These are phyloP conservation scores for Hylomyscus alleni DNA, from an alignment of 2,797 vertebrate genomes.

Conservation along the genomic window DNA sequence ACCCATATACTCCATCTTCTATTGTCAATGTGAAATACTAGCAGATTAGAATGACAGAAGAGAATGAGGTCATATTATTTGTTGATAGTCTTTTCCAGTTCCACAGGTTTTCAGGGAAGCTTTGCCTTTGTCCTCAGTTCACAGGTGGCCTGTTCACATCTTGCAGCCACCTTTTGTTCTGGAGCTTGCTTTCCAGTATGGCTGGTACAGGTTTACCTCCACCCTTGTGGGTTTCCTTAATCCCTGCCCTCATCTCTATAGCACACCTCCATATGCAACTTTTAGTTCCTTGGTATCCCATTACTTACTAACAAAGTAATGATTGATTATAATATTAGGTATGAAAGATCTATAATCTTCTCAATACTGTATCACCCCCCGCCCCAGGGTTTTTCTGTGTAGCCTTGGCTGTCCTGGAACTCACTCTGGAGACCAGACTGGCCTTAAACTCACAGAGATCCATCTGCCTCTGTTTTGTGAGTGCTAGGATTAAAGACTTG, in stretches of 20 bases:
- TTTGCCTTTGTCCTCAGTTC: neutral
- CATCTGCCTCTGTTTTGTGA: neutral
- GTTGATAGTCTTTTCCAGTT: neutral
- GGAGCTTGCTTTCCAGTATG: neutral
- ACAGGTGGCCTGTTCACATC: neutral
- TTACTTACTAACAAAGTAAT: conserved; percentile 32
- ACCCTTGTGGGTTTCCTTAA: neutral
- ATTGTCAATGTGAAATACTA: neutral
- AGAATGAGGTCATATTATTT: neutral
- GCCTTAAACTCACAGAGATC: neutral
- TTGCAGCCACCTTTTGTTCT: neutral
- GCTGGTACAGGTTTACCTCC: neutral
- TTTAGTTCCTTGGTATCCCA: neutral
- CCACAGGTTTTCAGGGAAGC: neutral
- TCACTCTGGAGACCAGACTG: neutral
- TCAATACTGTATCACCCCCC: too few species aligned
- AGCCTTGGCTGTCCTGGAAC: neutral
- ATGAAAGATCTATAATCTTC: neutral
- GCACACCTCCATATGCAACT: neutral
- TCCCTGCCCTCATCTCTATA: neutral
- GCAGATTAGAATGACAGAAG: neutral
- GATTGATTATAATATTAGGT: neutral
- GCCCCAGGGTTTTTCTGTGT: neutral
- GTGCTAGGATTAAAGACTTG: neutral
- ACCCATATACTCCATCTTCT: neutral